Base-by-base conservation (phyloP, 2,113 vertebrate species). In the Oryzias melastigma region DNA sequence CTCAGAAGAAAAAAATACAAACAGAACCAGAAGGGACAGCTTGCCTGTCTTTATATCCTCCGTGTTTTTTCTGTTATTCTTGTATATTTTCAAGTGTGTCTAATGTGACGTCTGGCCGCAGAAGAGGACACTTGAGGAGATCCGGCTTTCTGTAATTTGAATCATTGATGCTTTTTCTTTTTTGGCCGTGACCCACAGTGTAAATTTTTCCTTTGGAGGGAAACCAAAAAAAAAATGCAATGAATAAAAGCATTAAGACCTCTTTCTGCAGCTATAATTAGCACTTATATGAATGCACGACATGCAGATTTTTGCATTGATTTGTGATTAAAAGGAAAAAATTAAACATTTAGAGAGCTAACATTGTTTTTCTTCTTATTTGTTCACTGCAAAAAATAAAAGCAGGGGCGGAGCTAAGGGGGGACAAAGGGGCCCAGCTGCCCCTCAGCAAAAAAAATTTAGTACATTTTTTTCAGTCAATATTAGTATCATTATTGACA, bases 41-140 rank as follows among this genome's bases (percentile, higher is more conserved):
- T 72, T 64, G 65, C 55, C 68, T 59, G 62, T 79, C 78, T 87
- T 80, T 83, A 80, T 80, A 75, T 78, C 77, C 80, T 86, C 75
- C 85, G 75, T 80, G 79, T 68, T 68, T 75, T 63, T 19, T 73
- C 59, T 35, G 35, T 35, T 35, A 12, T 35, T 35, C 10, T 35
- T 77, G 58, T 70, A 49, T 73, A 72, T 72, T 77, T 62, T 52
- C 56, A 63, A 70, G 71, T 85, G 64, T 77, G 24, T 84, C 78
- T 78, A 73, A 61, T 59, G 58, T 85, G 73, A 69, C 49, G 65
- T 84, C 52, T 84, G 81, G 77, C 75, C 79, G 22, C 57, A 52
- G 46, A 54, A 44, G 19, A 19, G 71, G 64, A 64, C 47, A 58
- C 57, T 5, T 27, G 50, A 7, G 63, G 50, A 77, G 52, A 82